Percentiles rank a stretch among this genome's conserved stretches.
Evolutionary conservation across 2,888 invertebrate species (phyloP).

Genomic region (Drosophila peninsularis): DNA sequence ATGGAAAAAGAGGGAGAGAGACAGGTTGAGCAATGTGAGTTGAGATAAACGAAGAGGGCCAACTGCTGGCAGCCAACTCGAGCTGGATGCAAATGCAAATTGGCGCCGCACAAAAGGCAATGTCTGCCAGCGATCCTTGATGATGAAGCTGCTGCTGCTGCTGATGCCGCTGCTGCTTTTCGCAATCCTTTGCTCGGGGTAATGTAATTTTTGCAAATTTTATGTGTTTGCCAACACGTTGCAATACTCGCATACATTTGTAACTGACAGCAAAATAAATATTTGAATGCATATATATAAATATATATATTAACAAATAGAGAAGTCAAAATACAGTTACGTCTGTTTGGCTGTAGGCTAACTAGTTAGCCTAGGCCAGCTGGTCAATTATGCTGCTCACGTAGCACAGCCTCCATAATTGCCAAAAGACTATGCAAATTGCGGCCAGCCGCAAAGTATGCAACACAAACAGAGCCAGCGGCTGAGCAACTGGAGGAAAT

Average conservation of each 20-base stretch:
- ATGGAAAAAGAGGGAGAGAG: constrained; percentile 28
- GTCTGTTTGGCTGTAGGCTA: not conserved
- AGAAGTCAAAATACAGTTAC: constrained; percentile 5
- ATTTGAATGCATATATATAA: constrained; percentile 11
- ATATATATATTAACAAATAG: constrained; percentile 1
- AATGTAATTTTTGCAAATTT: constrained; percentile 40
- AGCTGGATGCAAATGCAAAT: constrained; percentile 43
- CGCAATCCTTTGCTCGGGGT: constrained; percentile 4
- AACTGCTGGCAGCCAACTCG: constrained; percentile 27
- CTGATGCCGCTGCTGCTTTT: constrained; percentile 10
- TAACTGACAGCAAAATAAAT: constrained; percentile 30
- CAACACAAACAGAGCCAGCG: constrained; percentile 48
- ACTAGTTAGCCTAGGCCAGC: constrained; percentile 2
- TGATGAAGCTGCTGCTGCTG: constrained; percentile 8
- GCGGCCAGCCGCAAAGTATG: constrained; percentile 64
- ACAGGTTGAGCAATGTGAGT: constrained; percentile 20
- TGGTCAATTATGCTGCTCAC: constrained; percentile 68
- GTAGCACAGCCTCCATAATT: constrained; percentile 64
- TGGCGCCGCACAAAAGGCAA: constrained; percentile 39
- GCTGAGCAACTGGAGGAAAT: constrained; percentile 52
- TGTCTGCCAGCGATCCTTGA: constrained; percentile 31
- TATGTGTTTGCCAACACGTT: constrained; percentile 13
- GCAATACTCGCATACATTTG: constrained; percentile 34
- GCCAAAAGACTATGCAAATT: constrained; percentile 71
- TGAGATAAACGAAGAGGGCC: constrained; percentile 21